Conservation (phyloP, 2,797 vertebrate genomes). For the Sphaeramia orbicularis region DNA sequence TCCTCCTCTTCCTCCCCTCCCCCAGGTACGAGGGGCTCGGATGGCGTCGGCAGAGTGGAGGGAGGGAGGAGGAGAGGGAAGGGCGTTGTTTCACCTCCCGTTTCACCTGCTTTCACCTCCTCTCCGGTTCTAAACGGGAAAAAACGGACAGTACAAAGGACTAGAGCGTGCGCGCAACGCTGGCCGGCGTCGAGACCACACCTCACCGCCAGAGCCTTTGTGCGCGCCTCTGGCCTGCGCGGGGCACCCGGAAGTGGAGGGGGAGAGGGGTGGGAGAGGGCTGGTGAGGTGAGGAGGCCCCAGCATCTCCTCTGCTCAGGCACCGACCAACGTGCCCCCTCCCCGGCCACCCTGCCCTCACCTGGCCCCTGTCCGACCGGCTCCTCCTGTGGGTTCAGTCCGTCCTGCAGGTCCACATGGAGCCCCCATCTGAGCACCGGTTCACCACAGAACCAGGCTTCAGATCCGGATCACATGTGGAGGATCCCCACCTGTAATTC, state of each 20-base stretch:
- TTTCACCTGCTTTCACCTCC: slow-evolving; percentile 69
- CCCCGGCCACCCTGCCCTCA: slow-evolving; percentile 31
- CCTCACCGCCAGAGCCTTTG: slow-evolving; percentile 76
- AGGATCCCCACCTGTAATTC: slow-evolving; percentile 15
- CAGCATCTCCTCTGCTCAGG: slow-evolving; percentile 10
- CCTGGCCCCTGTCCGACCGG: slow-evolving; percentile 45
- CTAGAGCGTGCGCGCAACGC: slow-evolving; percentile 68
- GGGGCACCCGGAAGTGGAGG: slow-evolving; percentile 71
- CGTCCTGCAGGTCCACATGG: slow-evolving; percentile 15
- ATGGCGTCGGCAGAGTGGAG: slow-evolving; percentile 71
- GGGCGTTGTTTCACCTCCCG: slow-evolving; percentile 82
- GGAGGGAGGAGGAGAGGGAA: slow-evolving; percentile 61
- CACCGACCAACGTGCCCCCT: slow-evolving; percentile 13
- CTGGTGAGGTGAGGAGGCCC: slow-evolving; percentile 56
- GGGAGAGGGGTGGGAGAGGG: slow-evolving; percentile 58
- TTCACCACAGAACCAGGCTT: slow-evolving; percentile 11
- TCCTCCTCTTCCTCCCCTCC: slow-evolving; percentile 49
- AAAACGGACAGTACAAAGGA: slow-evolving; percentile 84
- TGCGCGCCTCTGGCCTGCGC: slow-evolving; percentile 64
- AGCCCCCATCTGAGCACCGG: not conserved
- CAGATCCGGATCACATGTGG: slow-evolving; percentile 32
- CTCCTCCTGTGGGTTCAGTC: slow-evolving; percentile 60
- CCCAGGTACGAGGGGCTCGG: slow-evolving; percentile 63
- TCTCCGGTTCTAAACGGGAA: slow-evolving; percentile 69
- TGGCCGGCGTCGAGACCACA: slow-evolving; percentile 70